Evolutionary conservation across 1,140 invertebrate genomes (phyloP).

Genomic region (Bombus fervidus): DNA sequence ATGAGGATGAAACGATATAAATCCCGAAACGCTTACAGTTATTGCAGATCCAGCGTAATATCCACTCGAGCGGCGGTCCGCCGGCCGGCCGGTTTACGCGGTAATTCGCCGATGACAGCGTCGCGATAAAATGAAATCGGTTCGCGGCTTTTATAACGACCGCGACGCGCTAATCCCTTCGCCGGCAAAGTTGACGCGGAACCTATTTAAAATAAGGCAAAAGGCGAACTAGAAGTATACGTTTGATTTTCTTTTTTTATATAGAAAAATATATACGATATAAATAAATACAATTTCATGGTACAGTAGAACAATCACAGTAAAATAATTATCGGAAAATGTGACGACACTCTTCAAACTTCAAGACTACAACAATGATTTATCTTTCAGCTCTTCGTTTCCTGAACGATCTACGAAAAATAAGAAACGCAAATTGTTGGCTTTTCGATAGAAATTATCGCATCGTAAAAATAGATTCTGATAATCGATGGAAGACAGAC

Average conservation of each 20-base stretch:
- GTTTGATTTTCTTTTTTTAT: neutral
- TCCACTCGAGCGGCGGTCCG: constrained; percentile 52
- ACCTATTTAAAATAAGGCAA: neutral
- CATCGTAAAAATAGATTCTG: neutral
- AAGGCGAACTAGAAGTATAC: neutral
- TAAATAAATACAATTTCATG: too few relatives aligned
- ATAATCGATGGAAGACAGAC: constrained; percentile 6
- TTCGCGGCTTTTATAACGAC: constrained; percentile 56
- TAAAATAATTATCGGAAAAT: too few relatives aligned
- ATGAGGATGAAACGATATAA: constrained; percentile 64
- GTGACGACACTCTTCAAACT: too few relatives aligned
- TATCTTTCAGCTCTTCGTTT: too few relatives aligned
- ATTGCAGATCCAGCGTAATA: constrained; percentile 65
- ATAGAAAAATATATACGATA: neutral
- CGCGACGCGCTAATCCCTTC: constrained; percentile 19
- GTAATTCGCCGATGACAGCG: constrained; percentile 68
- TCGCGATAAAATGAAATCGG: constrained; percentile 67
- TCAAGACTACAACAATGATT: too few relatives aligned
- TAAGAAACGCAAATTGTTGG: neutral
- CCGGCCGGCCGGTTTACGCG: constrained; percentile 55
- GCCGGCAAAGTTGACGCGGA: neutral
- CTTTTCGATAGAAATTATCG: neutral
- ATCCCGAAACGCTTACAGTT: constrained; percentile 68
- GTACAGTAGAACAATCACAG: too few relatives aligned
- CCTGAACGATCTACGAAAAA: too few relatives aligned